Evolutionary conservation across 2,888 invertebrate genomes (phyloP).

Genomic region (Periphyllus acericola): DNA sequence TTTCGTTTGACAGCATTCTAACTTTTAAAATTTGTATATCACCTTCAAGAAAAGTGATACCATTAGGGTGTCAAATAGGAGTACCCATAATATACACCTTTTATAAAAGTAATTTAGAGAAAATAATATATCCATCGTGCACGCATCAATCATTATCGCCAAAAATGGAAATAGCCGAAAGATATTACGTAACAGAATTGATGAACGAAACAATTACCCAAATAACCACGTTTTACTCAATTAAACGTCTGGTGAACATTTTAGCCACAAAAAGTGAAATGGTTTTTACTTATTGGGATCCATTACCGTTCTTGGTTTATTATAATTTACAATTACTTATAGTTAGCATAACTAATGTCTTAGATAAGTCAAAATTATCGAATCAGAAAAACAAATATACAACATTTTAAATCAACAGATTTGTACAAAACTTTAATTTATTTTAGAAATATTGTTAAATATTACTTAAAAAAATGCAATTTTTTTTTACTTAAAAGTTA

Average conservation of each 20-base stretch:
- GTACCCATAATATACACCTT: constrained; percentile 84
- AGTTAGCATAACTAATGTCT: constrained; percentile 71
- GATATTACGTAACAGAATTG: constrained; percentile 73
- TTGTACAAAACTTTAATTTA: constrained; percentile 31
- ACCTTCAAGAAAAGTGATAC: constrained; percentile 72
- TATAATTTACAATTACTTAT: constrained; percentile 83
- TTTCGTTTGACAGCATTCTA: constrained; percentile 72
- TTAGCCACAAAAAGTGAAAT: constrained; percentile 83
- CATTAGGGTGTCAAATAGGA: constrained; percentile 79
- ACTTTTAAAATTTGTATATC: constrained; percentile 79
- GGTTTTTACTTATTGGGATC: constrained; percentile 85
- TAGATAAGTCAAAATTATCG: constrained; percentile 64
- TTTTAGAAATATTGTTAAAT: background rate
- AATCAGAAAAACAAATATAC: constrained; percentile 42
- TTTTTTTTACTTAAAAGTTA: constrained; percentile 16
- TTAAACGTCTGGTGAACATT: constrained; percentile 74
- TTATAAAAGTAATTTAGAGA: constrained; percentile 76
- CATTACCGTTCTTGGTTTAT: constrained; percentile 85
- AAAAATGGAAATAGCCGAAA: constrained; percentile 68
- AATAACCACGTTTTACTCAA: constrained; percentile 69
- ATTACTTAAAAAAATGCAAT: background rate
- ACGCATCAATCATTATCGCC: constrained; percentile 72
- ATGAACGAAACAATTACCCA: constrained; percentile 70
- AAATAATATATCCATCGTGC: constrained; percentile 70
- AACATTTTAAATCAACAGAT: constrained; percentile 23